A percentile compares a stretch with the other conserved stretches of the same genome.
Evolutionary conservation across 2,888 invertebrate genomes (phyloP).

Genomic region (Tetranychus piercei): DNA sequence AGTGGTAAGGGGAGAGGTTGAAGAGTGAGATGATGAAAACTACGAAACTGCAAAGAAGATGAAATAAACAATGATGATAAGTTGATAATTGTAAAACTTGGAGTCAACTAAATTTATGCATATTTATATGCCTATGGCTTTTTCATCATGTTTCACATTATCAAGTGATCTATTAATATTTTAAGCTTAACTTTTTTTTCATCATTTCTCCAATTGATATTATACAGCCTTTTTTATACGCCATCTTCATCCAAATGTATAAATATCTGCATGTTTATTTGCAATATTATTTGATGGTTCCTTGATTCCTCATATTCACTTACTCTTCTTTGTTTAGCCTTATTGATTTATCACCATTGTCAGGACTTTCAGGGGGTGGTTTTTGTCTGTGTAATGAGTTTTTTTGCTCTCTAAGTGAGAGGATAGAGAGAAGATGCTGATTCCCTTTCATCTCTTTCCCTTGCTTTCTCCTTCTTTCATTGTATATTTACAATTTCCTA

Average conservation of each 20-base stretch:
- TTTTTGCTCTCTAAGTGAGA: neutral
- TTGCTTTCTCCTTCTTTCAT: neutral
- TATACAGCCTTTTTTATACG: neutral
- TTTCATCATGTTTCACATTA: neutral
- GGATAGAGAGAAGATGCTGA: neutral
- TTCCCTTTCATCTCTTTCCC: neutral
- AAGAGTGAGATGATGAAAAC: neutral
- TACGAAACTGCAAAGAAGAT: no score
- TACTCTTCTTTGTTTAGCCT: neutral
- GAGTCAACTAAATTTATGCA: neutral
- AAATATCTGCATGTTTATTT: neutral
- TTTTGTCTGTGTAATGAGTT: neutral
- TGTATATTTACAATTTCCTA: neutral
- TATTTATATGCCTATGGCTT: neutral
- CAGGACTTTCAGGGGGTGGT: neutral
- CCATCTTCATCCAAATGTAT: no score
- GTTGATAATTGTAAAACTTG: neutral
- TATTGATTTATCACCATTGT: conserved; percentile 1
- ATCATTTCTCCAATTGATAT: neutral
- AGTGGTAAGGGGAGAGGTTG: neutral
- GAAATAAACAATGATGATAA: neutral
- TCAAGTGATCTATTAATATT: neutral
- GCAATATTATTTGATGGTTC: neutral
- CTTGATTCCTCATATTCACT: neutral
- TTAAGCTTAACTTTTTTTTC: neutral